Evolutionary conservation across 2,888 invertebrate species (phyloP), one percentile per base, ranked within the genome.

Genomic region (Tipula helvola): DNA sequence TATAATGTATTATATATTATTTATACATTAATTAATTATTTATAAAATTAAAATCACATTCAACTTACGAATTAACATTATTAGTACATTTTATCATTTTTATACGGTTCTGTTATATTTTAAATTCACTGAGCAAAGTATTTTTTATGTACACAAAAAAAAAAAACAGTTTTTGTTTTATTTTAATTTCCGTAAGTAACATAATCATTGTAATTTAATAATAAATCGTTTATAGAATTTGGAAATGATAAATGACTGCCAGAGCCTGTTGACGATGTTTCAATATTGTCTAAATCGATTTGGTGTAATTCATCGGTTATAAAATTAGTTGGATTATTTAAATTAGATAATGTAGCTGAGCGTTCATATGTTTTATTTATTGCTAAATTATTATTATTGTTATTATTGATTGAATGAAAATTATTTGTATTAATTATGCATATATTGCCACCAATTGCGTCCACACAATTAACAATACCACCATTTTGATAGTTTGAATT

Each of bases 241-340:
- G 84, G 41, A 84, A 84, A 84, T 39, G 84, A 84, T 87, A 88
- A 88, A 87, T 88, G 88, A 87, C 88, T 88, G 87, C 88, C 88
- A 86, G 88, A 88, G 87, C 88, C 88, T 52, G 88, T 87, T 52
- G 88, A 87, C 18, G 87, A 85, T 18, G 88, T 87, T 86, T 88
- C 88, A 85, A 87, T 87, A 84, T 88, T 87, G 57, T 87, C 86
- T 44, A 87, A 87, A 87, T 87, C 84, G 84, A 84, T 84, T 84
- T 84, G 84, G n/a, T 84, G 4, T 41, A 84, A 84, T 39, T 84
- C 84, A 16, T 84, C 84, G 16, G 16, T 84, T 39, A 84, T 41
- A 84, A 84, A 84, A 84, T 84, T 84, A 16, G 41, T 36, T 36
- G 84, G 84, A 84, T 84, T 84, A 84, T 84, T 84, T 84, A 84